Conservation (phyloP, 2,888 invertebrate genomes). For the Dascillus cervinus region DNA sequence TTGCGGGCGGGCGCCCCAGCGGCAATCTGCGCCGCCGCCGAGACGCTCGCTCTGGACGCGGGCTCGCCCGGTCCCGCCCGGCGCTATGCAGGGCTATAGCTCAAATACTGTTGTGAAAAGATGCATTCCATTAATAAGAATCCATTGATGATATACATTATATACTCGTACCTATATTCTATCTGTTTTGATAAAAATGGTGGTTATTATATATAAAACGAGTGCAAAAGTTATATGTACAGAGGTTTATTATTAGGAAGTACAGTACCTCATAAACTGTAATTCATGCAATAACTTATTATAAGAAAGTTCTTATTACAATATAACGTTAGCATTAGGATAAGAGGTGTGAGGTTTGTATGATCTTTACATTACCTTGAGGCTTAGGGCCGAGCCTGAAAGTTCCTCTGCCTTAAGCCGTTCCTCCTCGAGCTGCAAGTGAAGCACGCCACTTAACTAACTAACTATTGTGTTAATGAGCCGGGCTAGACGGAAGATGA, state of each 20-base stretch:
- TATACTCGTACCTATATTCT: conserved; percentile 41
- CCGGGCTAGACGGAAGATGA: conserved; percentile 26
- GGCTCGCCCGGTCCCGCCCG: conserved; percentile 31
- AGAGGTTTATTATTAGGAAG: conserved; percentile 47
- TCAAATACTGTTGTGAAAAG: conserved; percentile 47
- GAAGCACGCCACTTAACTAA: conserved; percentile 19
- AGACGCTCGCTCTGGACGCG: conserved; percentile 33
- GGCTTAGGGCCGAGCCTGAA: conserved; percentile 27
- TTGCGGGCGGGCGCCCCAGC: conserved; percentile 36
- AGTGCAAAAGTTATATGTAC: conserved; percentile 45
- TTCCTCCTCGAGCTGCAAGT: conserved; percentile 26
- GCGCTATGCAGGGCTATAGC: conserved; percentile 39
- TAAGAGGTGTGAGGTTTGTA: conserved; percentile 43
- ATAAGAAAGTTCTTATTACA: conserved; percentile 45
- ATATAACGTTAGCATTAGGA: conserved; percentile 44
- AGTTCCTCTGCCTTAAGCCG: conserved; percentile 25
- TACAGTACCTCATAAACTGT: conserved; percentile 48
- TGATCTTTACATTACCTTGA: conserved; percentile 33
- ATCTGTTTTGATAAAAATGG: conserved; percentile 36
- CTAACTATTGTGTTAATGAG: conserved; percentile 15
- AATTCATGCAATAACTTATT: conserved; percentile 49
- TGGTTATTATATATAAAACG: conserved; percentile 37
- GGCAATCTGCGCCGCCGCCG: conserved; percentile 17
- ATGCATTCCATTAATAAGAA: conserved; percentile 44
- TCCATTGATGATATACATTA: conserved; percentile 36